Percentiles rank a stretch among this genome's conserved stretches.
These are phyloP conservation scores for Myodes glareolus DNA, from an alignment of 2,113 vertebrate genomes.

Conservation along the genomic window DNA sequence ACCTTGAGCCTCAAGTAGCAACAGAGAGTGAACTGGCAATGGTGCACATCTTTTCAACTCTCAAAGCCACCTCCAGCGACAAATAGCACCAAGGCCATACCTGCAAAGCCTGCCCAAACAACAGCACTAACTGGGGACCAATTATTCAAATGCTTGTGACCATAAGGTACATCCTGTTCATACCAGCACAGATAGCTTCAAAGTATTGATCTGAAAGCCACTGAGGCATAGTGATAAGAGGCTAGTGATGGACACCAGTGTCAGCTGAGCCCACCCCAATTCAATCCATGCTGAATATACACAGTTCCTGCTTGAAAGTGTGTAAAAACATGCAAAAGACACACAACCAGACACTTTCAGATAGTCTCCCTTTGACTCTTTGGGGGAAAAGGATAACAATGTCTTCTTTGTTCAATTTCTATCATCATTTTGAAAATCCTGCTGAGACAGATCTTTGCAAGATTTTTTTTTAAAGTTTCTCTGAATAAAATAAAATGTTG, in stretches of 20 bases:
- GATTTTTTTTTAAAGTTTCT: not conserved
- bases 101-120: not conserved
- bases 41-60: not conserved
- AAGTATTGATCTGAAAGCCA: not conserved
- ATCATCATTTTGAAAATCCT: not conserved
- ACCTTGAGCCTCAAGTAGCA: not conserved
- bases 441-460: not conserved
- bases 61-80: not conserved
- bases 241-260: not conserved
- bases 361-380: not conserved
- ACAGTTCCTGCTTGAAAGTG: not conserved
- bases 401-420: not conserved
- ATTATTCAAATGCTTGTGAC: not conserved
- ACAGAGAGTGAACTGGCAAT: not conserved
- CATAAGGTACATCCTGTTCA: not conserved
- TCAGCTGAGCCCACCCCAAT: accelerated
- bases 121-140: not conserved
- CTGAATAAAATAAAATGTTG: slow-evolving; percentile 42
- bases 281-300: not conserved
- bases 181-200: not conserved
- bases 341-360: not conserved
- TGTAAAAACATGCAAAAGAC: not conserved
- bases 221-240: not conserved
- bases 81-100: not conserved
- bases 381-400: not conserved